Conservation (phyloP, 2,888 invertebrate species). For the Synanthedon andrenaeformis region DNA sequence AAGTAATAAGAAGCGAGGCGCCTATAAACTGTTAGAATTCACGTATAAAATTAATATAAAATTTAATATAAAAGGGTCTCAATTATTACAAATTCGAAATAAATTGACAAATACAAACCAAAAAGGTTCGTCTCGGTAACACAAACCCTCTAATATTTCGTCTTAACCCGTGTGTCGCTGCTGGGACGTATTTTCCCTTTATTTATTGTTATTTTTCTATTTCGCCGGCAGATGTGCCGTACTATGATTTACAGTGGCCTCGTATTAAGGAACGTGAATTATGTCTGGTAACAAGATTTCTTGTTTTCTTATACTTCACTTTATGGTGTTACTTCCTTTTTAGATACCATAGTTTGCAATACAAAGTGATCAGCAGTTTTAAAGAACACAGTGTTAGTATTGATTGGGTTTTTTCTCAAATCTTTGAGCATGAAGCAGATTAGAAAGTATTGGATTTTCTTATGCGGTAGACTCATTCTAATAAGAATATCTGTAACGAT, state of each 20-base stretch:
- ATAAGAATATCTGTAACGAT: too few relatives aligned
- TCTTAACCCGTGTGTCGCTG: slow-evolving; percentile 23
- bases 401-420: not conserved
- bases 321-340: not conserved
- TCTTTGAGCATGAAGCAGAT: too few relatives aligned
- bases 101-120: slow-evolving; percentile 3
- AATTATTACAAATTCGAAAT: not conserved
- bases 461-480: too few relatives aligned
- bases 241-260: slow-evolving; percentile 56
- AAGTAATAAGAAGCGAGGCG: too few relatives aligned
- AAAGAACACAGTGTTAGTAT: not conserved
- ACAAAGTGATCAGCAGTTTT: too few relatives aligned
- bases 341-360: too few relatives aligned
- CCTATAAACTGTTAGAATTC: too few relatives aligned
- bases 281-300: slow-evolving; percentile 34
- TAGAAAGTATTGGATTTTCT: too few relatives aligned
- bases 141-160: slow-evolving; percentile 28
- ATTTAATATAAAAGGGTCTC: too few relatives aligned
- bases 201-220: slow-evolving; percentile 72
- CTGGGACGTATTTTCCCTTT: slow-evolving; percentile 36
- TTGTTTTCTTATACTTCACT: slow-evolving; percentile 12
- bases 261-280: slow-evolving; percentile 61
- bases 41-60: too few relatives aligned
- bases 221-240: slow-evolving; percentile 66
- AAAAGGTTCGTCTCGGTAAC: slow-evolving; percentile 7